Base-by-base conservation (phyloP, 2,888 invertebrate species). In the Cerceris rybyensis region DNA sequence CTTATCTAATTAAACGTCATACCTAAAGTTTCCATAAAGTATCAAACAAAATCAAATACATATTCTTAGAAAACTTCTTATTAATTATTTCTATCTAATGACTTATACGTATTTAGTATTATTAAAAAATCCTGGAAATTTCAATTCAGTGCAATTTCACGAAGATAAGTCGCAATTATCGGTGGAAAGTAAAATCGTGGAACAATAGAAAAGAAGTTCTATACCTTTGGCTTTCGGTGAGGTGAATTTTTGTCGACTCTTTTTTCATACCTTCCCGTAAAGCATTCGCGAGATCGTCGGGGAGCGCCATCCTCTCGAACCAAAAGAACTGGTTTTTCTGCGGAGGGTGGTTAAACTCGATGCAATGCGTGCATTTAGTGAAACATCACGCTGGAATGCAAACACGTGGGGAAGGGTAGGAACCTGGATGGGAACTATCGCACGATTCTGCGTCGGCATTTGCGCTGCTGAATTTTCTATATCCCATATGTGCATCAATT, bases 341-440 rank as follows among this genome's bases (percentile, higher is more conserved):
- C 84, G 73, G 82, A 86, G 87, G 88, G 86, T 88, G 88, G 86
- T 88, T 88, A 87, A 85, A 88, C 88, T 81, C 88, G 85, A 84
- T 84, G 88, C 87, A 88, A 88, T 88, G 88, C 87, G 81, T 83
- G 88, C 88, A 87, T 88, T 88, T 88, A 87, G 85, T 83, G 87
- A 82, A 88, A 86, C 86, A 85, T 85, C 85, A 82, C 77, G 75
- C 80, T 80, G 85, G 85, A 85, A 85, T 85, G 85, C 85, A 85
- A 85, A 83, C 83, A 85, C 86, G 80, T 75, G 85, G 60, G 77
- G 80, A 74, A 83, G 81, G 78, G 78, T 70, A 79, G 85, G 75
- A 77, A 75, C 80, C 71, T 77, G 77, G 66, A 75, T 64, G 70
- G 70, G 76, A 70, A 70, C 76, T 70, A 78, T 66, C 61, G 46